Base-by-base conservation (phyloP, 2,113 vertebrate species). In the Puntigrus tetrazona region DNA sequence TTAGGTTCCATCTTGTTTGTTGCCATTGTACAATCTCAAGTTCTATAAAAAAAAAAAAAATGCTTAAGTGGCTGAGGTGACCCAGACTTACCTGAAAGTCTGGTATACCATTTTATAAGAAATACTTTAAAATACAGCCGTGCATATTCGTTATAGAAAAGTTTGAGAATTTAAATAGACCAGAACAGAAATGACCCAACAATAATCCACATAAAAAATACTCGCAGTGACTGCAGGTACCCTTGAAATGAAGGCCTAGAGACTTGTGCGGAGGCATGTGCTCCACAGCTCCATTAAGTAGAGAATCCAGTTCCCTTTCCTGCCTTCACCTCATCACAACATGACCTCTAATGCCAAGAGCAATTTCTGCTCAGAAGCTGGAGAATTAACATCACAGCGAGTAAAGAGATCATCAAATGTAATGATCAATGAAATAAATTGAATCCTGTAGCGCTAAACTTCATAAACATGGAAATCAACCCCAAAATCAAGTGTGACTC, bases 401-500 rank as follows among this genome's bases (percentile, higher is more conserved):
- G 85, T 86, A 86, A 89, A 90, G 86, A 85, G 84, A 78, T 86
- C 85, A 88, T 92, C 86, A 86, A 89, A 91, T 85, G 76, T 85
- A 88, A 89, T 65, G 88, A 90, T 88, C 76, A 90, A 88, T 89
- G 88, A 91, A 90, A 89, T 89, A 84, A 86, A 89, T 81, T 83
- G 78, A 86, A 85, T 90, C 84, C 85, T 87, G 50, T 87, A 85
- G 86, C 83, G 86, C 88, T 78, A 90, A 89, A 90, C 87, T 86
- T 89, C 89, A 88, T 89, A 89, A 92, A 89, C 85, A 90, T 43
- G 52, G 82, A 87, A 86, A 88, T 88, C 87, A 85, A 86, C 85
- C 90, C 89, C 57, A 88, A 92, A 92, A 92, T 92, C 80, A 91
- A 92, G 85, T 84, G 86, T 88, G 92, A 87, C 87, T 86, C 89